Conservation (phyloP, 2,113 vertebrate species). For the Sinosuthora webbiana region DNA sequence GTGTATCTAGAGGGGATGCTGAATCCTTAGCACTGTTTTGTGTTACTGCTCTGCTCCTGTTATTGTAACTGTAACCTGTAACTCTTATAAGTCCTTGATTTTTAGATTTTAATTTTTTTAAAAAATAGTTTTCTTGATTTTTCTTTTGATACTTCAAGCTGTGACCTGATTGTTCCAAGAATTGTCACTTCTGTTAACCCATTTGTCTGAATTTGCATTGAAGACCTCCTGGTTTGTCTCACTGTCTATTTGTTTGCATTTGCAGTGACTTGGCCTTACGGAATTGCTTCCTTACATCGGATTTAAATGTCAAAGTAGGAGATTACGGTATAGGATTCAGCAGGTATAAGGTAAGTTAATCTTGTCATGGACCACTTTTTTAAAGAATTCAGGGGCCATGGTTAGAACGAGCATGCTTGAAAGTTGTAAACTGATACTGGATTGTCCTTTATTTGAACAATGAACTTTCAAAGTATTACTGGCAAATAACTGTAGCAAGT, state of each 20-base stretch:
- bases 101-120: neutral
- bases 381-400: neutral
- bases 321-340: constrained; percentile 93
- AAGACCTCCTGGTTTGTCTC: neutral
- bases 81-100: neutral
- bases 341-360: constrained; percentile 87
- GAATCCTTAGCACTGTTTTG: neutral
- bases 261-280: constrained; percentile 91
- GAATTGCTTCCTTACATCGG: constrained; percentile 93
- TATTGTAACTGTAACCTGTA: neutral
- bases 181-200: neutral
- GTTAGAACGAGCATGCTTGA: neutral
- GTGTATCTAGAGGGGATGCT: neutral
- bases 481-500: neutral
- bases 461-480: neutral
- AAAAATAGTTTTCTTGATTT: neutral
- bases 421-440: neutral
- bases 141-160: neutral
- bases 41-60: neutral
- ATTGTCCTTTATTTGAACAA: neutral
- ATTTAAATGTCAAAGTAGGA: constrained; percentile 95
- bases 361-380: neutral
- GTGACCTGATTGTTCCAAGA: neutral
- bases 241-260: neutral
- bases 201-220: neutral